These are phyloP conservation scores for Electrona antarctica DNA, from an alignment of 2,113 vertebrate genomes.

Conservation along the genomic window DNA sequence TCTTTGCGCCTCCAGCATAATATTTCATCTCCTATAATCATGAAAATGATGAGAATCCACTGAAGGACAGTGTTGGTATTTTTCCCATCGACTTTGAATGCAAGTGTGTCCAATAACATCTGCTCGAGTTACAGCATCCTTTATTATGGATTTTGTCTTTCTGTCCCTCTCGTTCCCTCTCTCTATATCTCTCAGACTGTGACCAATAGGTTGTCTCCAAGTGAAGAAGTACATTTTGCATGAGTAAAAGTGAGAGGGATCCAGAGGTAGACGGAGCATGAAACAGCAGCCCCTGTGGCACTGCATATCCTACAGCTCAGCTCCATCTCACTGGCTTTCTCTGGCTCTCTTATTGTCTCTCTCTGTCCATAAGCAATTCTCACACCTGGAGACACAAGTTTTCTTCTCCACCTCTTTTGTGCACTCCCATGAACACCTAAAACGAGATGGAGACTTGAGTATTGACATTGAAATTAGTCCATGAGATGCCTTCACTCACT, in stretches of 20 bases:
- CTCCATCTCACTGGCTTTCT: not conserved
- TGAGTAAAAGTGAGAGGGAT: constrained; percentile 29
- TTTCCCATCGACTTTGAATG: constrained; percentile 20
- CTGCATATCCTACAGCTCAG: not conserved
- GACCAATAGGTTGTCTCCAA: constrained; percentile 62
- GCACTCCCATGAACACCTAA: constrained; percentile 11
- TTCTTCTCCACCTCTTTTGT: not conserved
- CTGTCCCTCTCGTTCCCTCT: constrained; percentile 29
- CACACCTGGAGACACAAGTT: too few relatives aligned
- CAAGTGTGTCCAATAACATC: constrained; percentile 13
- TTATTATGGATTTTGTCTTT: constrained; percentile 4
- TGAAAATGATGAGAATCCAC: constrained; percentile 54
- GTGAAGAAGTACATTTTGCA: constrained; percentile 55
- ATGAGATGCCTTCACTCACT: constrained; percentile 58
- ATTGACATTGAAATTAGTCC: constrained; percentile 39
- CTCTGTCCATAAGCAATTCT: not conserved
- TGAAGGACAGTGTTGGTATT: constrained; percentile 32
- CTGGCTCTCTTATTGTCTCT: not conserved
- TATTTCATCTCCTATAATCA: constrained; percentile 69
- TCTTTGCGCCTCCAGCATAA: constrained; percentile 58
- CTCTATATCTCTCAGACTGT: constrained; percentile 54
- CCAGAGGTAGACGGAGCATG: constrained; percentile 44
- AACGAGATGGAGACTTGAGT: constrained; percentile 21
- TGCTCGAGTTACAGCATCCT: constrained; percentile 26
- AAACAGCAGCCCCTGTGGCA: constrained; percentile 4